Conservation (phyloP, 1,140 invertebrate genomes). For the Triops cancriformis region DNA sequence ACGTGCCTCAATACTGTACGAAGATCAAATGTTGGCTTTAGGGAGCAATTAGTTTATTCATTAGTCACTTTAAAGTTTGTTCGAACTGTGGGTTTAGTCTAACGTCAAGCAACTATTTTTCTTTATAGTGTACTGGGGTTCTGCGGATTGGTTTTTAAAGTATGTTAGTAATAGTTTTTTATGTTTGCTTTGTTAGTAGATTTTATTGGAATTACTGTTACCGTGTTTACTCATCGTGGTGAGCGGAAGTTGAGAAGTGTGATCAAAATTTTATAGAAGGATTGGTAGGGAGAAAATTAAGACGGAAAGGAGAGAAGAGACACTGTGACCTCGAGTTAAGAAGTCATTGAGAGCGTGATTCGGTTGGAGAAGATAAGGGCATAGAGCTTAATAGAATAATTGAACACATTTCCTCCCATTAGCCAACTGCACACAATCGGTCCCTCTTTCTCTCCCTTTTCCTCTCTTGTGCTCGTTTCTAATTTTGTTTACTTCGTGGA, state of each 20-base stretch:
- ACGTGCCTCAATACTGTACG: no score
- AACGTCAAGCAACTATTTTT: no score
- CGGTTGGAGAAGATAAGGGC: neutral
- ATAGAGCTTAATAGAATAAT: slow-evolving; percentile 7
- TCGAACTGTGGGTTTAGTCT: no score
- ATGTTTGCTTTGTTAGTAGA: no score
- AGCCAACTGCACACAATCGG: neutral
- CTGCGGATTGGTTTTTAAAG: no score
- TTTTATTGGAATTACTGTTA: no score
- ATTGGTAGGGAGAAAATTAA: neutral
- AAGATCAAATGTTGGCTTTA: no score
- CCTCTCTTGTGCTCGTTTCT: neutral
- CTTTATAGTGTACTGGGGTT: no score
- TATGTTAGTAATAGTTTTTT: no score
- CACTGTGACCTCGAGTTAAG: neutral
- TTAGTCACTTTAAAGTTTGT: no score
- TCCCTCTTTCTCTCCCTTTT: neutral
- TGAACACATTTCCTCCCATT: slow-evolving; percentile 10
- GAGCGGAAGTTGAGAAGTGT: neutral
- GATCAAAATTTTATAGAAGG: neutral
- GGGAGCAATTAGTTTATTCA: no score
- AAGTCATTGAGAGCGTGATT: slow-evolving; percentile 6
- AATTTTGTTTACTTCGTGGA: neutral
- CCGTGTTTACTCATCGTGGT: no score
- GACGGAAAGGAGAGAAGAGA: neutral